These are phyloP conservation scores for Drosophila takahashii DNA, from an alignment of 1,140 invertebrate species.

Conservation along the genomic window DNA sequence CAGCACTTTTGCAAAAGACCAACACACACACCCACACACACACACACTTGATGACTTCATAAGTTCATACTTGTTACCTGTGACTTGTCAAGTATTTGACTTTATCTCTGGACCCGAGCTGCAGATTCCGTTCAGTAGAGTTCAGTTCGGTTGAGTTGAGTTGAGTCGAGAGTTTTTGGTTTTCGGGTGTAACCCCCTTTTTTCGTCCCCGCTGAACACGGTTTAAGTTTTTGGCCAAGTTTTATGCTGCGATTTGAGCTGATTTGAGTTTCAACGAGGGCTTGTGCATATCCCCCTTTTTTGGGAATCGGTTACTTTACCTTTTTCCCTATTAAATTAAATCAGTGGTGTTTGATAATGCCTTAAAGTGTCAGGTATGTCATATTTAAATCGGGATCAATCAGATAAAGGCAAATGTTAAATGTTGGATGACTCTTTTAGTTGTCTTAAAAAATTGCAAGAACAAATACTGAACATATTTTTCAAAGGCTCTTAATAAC, in stretches of 20 bases:
- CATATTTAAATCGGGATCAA: no score
- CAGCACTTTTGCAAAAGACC: conserved; percentile 73
- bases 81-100: conserved; percentile 82
- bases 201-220: conserved; percentile 5
- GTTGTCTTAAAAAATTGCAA: neutral
- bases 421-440: neutral
- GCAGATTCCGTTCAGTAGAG: neutral
- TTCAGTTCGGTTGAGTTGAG: conserved; percentile 44
- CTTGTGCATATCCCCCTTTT: neutral
- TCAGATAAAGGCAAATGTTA: neutral
- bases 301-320: neutral
- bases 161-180: conserved; percentile 31
- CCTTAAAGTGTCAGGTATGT: no score
- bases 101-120: conserved; percentile 68
- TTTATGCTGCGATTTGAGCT: conserved; percentile 43
- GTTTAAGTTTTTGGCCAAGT: conserved; percentile 69
- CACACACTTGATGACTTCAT: conserved; percentile 68
- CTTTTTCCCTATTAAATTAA: neutral
- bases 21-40: conserved; percentile 29
- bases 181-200: conserved; percentile 23
- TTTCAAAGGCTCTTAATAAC: neutral
- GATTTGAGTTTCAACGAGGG: conserved; percentile 5
- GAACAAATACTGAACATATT: neutral
- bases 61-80: conserved; percentile 81
- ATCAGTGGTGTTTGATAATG: neutral